Conservation (phyloP, 2,888 invertebrate genomes). For the Lamproptera curius region DNA sequence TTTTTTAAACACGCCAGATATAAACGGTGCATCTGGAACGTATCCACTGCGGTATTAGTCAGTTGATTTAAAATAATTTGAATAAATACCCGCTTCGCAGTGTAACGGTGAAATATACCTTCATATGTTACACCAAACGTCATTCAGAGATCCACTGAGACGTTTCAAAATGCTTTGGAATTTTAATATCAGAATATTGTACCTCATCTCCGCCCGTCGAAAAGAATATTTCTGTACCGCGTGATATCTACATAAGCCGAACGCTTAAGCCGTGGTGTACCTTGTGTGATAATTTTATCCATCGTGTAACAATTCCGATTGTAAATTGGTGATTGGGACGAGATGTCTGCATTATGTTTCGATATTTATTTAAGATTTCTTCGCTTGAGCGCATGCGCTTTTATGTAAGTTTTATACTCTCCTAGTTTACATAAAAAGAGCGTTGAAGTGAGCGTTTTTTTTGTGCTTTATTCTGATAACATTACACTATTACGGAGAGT, state of each 20-base stretch:
- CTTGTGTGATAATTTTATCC: slow-evolving; percentile 20
- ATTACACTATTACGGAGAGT: too few relatives aligned
- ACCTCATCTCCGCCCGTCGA: slow-evolving; percentile 3
- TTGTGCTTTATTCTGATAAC: too few relatives aligned
- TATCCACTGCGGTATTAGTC: slow-evolving; percentile 9
- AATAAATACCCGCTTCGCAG: slow-evolving; percentile 44
- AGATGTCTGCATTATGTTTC: slow-evolving; percentile 15
- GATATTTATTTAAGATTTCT: slow-evolving; percentile 9
- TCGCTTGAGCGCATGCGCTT: slow-evolving; percentile 3
- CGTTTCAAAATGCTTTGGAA: slow-evolving; percentile 6
- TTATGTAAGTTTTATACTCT: slow-evolving; percentile 5
- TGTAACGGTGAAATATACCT: slow-evolving; percentile 22
- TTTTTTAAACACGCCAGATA: slow-evolving; percentile 1
- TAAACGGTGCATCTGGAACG: neutral
- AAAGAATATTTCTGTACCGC: slow-evolving; percentile 10
- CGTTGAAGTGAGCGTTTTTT: neutral
- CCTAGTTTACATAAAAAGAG: neutral
- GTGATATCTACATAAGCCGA: slow-evolving; percentile 15
- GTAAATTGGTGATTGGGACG: slow-evolving; percentile 4
- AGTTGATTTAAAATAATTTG: slow-evolving; percentile 33
- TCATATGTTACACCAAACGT: slow-evolving; percentile 1
- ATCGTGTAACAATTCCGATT: slow-evolving; percentile 4
- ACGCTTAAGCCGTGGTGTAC: slow-evolving; percentile 13
- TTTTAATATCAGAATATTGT: slow-evolving; percentile 11
- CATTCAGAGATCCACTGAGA: slow-evolving; percentile 3